Conservation (phyloP, 1,140 invertebrate species). For the Polyergus mexicanus region DNA sequence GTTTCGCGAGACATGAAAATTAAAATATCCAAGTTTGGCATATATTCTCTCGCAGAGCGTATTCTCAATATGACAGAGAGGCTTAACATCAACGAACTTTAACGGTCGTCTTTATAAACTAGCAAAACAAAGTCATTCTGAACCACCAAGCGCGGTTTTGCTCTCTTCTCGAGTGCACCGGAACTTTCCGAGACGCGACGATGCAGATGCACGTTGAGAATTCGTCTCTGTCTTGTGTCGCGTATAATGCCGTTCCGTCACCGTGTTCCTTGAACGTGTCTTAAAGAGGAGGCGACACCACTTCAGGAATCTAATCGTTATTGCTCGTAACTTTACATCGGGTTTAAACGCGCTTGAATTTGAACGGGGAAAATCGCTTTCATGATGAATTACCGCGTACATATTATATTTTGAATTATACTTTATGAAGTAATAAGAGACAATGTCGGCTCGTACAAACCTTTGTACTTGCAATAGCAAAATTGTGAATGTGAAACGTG, state of each 20-base stretch:
- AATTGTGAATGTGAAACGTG: neutral
- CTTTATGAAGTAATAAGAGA: conserved; percentile 13
- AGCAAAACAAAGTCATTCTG: conserved; percentile 46
- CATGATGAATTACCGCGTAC: neutral
- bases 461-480: neutral
- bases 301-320: conserved; percentile 9
- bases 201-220: conserved; percentile 3
- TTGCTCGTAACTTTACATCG: conserved; percentile 25
- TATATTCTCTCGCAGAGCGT: too few species aligned
- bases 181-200: conserved; percentile 22
- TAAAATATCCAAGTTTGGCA: neutral
- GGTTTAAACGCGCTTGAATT: neutral
- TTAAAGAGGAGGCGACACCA: conserved; percentile 12
- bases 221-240: neutral
- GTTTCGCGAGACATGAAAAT: neutral
- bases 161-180: neutral
- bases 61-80: neutral
- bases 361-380: neutral
- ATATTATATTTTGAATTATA: neutral
- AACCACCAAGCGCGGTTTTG: neutral
- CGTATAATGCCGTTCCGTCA: conserved; percentile 31
- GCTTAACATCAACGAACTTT: conserved; percentile 32
- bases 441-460: neutral
- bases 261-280: neutral
- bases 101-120: conserved; percentile 6